Percentiles rank a stretch among this genome's conserved stretches.
phyloP scores from a whole-genome alignment of 2,888 invertebrate genomes.

The Ormyrus labotus region DNA sequence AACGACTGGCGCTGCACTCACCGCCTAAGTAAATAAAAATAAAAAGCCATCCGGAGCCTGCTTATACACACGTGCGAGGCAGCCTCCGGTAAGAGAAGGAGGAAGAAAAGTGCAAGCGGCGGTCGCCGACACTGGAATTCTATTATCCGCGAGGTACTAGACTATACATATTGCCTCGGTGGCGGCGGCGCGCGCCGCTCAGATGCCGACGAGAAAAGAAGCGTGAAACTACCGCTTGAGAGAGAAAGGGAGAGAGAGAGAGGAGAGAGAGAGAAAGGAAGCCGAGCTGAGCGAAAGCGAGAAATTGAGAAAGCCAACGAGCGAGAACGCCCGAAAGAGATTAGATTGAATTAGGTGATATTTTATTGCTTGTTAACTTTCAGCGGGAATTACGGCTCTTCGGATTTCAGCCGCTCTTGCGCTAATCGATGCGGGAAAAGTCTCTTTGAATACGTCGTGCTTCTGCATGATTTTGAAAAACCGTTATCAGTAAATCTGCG shows the following conservation, averaged over 20 bases:
- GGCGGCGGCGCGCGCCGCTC: not conserved
- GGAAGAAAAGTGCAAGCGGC: not conserved
- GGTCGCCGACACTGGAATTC: constrained; percentile 58
- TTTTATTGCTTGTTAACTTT: constrained; percentile 8
- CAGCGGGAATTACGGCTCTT: not conserved
- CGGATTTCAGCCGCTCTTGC: too few species aligned
- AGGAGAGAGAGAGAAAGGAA: not conserved
- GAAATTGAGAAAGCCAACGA: not conserved
- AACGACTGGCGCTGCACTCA: constrained; percentile 23
- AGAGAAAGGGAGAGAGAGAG: not conserved
- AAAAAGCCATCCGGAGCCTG: constrained; percentile 10
- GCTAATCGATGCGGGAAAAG: too few species aligned
- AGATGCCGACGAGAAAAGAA: constrained; percentile 31
- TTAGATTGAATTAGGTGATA: constrained; percentile 26
- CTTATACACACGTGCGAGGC: not conserved
- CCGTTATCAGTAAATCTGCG: too few species aligned
- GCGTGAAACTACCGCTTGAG: not conserved
- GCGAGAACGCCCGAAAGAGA: not conserved
- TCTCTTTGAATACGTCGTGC: too few species aligned
- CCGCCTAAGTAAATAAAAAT: constrained; percentile 51
- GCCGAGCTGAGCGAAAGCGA: not conserved
- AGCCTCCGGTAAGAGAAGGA: not conserved
- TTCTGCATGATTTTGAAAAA: too few species aligned
- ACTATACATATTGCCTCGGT: not conserved
- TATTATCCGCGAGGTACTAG: constrained; percentile 53